A percentile compares a stretch with the other conserved stretches of the same genome.
Conservation (phyloP, 2,888 invertebrate species). For the Rhagium mordax region DNA sequence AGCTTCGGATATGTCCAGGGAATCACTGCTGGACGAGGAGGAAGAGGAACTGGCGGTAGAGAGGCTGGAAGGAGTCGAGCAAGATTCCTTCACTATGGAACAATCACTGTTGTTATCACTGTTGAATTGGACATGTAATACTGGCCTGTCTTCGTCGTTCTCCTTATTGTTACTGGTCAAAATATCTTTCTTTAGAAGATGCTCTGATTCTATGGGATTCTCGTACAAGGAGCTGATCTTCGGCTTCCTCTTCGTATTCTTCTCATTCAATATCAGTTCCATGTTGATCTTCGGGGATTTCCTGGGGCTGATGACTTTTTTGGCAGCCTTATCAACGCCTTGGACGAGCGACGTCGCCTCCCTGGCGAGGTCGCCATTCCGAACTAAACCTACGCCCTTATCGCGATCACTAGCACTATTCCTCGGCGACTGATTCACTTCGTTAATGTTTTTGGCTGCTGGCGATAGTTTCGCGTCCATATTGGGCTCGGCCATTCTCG, state of each 20-base stretch:
- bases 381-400: conserved; percentile 17
- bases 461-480: conserved; percentile 56
- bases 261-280: conserved; percentile 52
- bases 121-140: conserved; percentile 76
- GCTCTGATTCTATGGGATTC: conserved; percentile 43
- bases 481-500: conserved; percentile 69
- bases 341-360: conserved; percentile 29
- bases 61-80: conserved; percentile 59
- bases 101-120: conserved; percentile 65
- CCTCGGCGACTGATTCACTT: conserved; percentile 50
- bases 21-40: conserved; percentile 76
- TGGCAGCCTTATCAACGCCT: conserved; percentile 14
- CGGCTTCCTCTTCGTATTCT: conserved; percentile 48
- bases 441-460: conserved; percentile 44
- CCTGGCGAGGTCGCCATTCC: conserved; percentile 10
- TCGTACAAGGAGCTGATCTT: conserved; percentile 52
- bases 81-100: conserved; percentile 47
- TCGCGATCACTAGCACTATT: conserved; percentile 33
- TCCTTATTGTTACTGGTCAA: conserved; percentile 42
- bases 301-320: conserved; percentile 16
- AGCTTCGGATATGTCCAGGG: conserved; percentile 78
- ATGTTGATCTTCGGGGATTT: conserved; percentile 40
- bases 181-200: conserved; percentile 36
- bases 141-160: conserved; percentile 64
- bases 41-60: conserved; percentile 63